Base-by-base conservation (phyloP, 2,888 invertebrate genomes). In the Limnephilus rhombicus region DNA sequence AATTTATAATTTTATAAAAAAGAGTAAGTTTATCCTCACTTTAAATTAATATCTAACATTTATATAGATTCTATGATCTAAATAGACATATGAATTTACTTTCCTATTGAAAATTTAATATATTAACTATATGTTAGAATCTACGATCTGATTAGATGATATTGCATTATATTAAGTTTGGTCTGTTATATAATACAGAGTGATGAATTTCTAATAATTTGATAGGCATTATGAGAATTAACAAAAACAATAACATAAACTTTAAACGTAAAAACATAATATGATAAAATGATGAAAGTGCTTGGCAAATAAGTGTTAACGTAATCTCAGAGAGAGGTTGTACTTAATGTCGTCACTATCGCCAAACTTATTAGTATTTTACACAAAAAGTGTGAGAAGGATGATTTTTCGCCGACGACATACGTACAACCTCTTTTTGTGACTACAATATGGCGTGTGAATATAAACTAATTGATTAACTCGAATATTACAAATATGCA, bases 301-400 rank as follows among this genome's bases (percentile, higher is more conserved):
- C 37, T 24, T 89, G 41, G 41, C 37, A 85, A 83, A 85, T 90
- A 90, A 85, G 89, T 89, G 88, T 12, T 49, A 45, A 53, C 5
- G n/a, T n/a, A 68, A 18, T 88, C 0, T 49, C 49, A 13, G 49
- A 49, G 3, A 49, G 49, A 49, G 49, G 15, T 49, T 4, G 3
- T 49, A 4, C 13, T 13, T 49, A 3, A 49, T 2, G 15, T 49
- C 49, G 13, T 49, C 49, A 49, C 12, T 45, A 45, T 49, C 49
- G 15, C 2, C 49, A 0, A 4, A 13, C 49, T 49, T 49, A 1
- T 45, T 45, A 11, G 12, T 45, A n/a, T 49, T 49, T 13, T 11
- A 49, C 15, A 49, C 15, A 15, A 45, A 13, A 45, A 11, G 12
- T 45, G 45, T 45, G 45, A 45, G 49, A 49, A 49, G 49, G 49